Percentiles rank a stretch among this genome's conserved stretches.
Conservation (phyloP, 1,140 invertebrate genomes). For the Heliconius eleuchia region DNA sequence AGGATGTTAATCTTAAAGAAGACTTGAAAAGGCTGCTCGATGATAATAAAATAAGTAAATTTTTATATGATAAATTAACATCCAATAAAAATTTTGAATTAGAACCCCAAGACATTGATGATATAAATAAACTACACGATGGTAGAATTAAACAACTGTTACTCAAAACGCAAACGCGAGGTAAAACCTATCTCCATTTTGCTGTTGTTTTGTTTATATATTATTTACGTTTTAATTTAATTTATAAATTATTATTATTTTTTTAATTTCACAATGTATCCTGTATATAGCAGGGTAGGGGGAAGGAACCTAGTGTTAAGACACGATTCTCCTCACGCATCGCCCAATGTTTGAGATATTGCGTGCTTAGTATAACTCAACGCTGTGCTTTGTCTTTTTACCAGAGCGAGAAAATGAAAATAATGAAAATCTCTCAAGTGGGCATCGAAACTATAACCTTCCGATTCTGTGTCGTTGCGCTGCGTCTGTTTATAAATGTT, state of each 20-base stretch:
- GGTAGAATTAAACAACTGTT: slow-evolving; percentile 53
- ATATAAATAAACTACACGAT: slow-evolving; percentile 74
- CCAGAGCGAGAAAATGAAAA: too few relatives aligned
- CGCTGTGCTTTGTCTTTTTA: too few relatives aligned
- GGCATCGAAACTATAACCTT: too few relatives aligned
- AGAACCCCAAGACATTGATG: slow-evolving; percentile 68
- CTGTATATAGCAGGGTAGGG: too few relatives aligned
- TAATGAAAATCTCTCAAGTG: too few relatives aligned
- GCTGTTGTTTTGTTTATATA: not conserved
- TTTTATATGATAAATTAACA: slow-evolving; percentile 70
- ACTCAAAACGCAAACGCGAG: slow-evolving; percentile 16
- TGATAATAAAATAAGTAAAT: slow-evolving; percentile 67
- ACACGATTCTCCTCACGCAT: too few relatives aligned
- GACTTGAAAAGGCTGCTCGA: slow-evolving; percentile 59
- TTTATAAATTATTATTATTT: not conserved
- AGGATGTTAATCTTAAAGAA: slow-evolving; percentile 51
- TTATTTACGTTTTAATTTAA: not conserved
- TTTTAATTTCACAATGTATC: too few relatives aligned
- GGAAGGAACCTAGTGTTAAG: too few relatives aligned
- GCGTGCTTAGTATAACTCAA: too few relatives aligned
- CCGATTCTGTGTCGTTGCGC: too few relatives aligned
- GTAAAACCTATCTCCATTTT: not conserved
- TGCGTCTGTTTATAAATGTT: too few relatives aligned
- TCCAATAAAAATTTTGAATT: slow-evolving; percentile 74
- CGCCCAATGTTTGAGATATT: too few relatives aligned